A percentile compares a stretch with the other conserved stretches of the same genome.
phyloP scores from a whole-genome alignment of 1,140 invertebrate species.

The Saccostrea echinata region DNA sequence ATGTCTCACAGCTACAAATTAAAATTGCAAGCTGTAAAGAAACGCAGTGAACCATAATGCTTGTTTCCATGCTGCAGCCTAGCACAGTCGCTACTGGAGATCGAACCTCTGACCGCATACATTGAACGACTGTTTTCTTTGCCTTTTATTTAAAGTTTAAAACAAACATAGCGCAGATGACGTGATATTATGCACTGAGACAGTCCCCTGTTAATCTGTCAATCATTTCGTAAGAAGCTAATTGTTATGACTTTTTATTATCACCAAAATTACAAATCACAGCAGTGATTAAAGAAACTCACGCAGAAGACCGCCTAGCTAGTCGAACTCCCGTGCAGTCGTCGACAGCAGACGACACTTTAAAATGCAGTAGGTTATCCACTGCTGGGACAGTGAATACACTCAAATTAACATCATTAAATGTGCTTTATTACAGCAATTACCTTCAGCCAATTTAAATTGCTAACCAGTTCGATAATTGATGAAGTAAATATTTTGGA shows the following conservation, averaged over 20 bases:
- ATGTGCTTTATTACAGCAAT: slow-evolving; percentile 28
- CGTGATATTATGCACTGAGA: slow-evolving; percentile 9
- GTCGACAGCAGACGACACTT: slow-evolving; percentile 32
- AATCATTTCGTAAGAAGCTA: slow-evolving; percentile 33
- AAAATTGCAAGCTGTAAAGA: too few relatives aligned
- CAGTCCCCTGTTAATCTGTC: slow-evolving; percentile 2
- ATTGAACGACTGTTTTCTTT: background rate
- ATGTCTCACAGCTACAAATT: too few relatives aligned
- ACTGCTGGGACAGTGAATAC: slow-evolving; percentile 30
- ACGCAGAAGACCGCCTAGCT: slow-evolving; percentile 24
- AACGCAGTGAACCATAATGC: too few relatives aligned
- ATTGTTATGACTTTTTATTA: slow-evolving; percentile 36
- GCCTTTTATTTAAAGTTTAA: background rate
- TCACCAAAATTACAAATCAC: slow-evolving; percentile 39
- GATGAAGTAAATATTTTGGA: slow-evolving; percentile 39
- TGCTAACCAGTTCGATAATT: slow-evolving; percentile 38
- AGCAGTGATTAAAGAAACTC: slow-evolving; percentile 32
- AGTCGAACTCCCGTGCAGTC: slow-evolving; percentile 28
- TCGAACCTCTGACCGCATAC: background rate
- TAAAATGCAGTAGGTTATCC: slow-evolving; percentile 11
- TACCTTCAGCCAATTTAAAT: slow-evolving; percentile 37
- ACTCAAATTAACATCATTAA: slow-evolving; percentile 27
- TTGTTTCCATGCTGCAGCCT: too few relatives aligned
- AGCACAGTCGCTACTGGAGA: background rate
- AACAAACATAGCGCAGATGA: background rate